A percentile compares a stretch with the other conserved stretches of the same genome.
These are phyloP conservation scores for Lepilemur septentrionalis DNA, from an alignment of 2,797 vertebrate species.

Conservation along the genomic window DNA sequence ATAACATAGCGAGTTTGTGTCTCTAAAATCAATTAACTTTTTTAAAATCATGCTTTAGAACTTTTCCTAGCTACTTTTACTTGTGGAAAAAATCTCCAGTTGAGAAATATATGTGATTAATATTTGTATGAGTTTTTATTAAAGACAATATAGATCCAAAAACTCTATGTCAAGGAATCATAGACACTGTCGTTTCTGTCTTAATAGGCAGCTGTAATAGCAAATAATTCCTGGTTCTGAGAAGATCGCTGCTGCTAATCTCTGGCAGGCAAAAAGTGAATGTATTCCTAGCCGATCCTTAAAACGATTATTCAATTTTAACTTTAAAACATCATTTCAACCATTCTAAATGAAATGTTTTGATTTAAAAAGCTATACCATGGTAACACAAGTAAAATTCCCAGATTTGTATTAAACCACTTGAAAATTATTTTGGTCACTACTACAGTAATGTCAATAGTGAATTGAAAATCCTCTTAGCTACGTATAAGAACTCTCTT, in stretches of 20 bases:
- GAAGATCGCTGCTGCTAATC: background rate
- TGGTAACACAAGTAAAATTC: background rate
- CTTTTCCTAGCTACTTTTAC: background rate
- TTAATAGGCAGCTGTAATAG: background rate
- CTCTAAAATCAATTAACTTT: background rate
- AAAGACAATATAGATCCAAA: background rate
- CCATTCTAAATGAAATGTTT: slow-evolving; percentile 31
- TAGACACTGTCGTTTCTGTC: background rate
- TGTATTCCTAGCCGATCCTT: background rate
- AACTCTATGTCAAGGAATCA: background rate
- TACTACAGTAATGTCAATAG: background rate
- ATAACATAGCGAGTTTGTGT: background rate
- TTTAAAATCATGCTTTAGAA: background rate
- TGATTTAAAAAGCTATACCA: background rate
- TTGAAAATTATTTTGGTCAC: background rate
- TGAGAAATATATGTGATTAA: background rate
- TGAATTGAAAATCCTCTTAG: background rate
- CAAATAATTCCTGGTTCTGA: background rate
- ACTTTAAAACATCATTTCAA: background rate
- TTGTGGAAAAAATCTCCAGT: background rate
- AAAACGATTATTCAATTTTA: background rate
- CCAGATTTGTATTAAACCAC: background rate
- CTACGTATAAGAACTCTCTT: background rate
- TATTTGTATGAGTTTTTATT: background rate
- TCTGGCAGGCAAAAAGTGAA: background rate